Evolutionary conservation across 2,113 vertebrate genomes (phyloP), one percentile per base, ranked within the genome.

Genomic region (Leptobrachium ailaonicum): DNA sequence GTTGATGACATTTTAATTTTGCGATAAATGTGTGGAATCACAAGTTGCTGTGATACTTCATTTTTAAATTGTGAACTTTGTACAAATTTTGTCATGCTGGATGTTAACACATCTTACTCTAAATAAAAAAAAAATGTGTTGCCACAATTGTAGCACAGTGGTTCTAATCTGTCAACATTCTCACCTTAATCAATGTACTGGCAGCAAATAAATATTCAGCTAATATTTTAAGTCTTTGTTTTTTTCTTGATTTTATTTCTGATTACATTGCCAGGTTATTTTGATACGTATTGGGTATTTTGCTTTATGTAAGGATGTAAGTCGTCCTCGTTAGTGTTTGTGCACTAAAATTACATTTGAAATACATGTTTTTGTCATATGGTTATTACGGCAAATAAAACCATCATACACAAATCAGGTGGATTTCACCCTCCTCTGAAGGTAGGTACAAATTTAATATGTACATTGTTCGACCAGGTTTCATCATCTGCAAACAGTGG

Each of bases 41-140:
- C 96, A 96, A 98, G 97, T 98, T 96, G 95, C 95, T 95, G 96
- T 99, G 97, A 98, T 95, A 96, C 95, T 97, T 98, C 95, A 98
- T 98, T 99, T 99, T 97, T 98, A 98, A 98, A 98, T 98, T 94
- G 98, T 99, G 97, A 96, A 98, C 96, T 99, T 99, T 99, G 98
- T 99, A 99, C 96, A 98, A 97, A 97, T 94, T 98, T 98, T 99
- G 98, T 99, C 97, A 98, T 99, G 98, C 98, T 99, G 97, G 97
- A 96, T 98, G 97, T 98, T 96, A 96, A 98, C 97, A 99, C 98
- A 98, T 98, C 97, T 97, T 98, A 98, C 96, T 98, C 96, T 95
- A 93, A 99, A 98, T 98, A 98, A 98, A 79, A 90, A 90, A 82
- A 91, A 89, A 89, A 93, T 90, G 95, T 96, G 96, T 98, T 96